Conservation (phyloP, 92 coral and sea anemone genomes). For the Metridium senile region DNA sequence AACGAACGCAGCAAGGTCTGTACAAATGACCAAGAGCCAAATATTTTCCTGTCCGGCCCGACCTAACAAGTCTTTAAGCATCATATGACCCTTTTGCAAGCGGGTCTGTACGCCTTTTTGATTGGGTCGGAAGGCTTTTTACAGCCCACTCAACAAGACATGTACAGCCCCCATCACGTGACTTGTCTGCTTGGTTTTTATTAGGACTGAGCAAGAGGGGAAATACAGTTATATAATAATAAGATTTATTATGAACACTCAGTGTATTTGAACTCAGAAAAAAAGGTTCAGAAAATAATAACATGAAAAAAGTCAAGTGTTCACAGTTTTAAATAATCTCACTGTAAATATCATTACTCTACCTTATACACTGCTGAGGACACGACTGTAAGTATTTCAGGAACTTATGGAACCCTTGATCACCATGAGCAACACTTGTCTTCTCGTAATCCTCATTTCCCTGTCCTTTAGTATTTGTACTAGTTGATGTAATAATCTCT, state of each 20-base stretch:
- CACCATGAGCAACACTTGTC: conserved; percentile 73
- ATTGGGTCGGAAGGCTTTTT: too few relatives aligned
- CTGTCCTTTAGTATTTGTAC: conserved; percentile 13
- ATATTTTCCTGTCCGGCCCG: too few relatives aligned
- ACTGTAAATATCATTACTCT: too few relatives aligned
- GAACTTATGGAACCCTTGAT: conserved; percentile 82
- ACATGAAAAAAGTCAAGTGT: not conserved
- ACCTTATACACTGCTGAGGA: conserved; percentile 91
- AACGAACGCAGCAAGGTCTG: too few relatives aligned
- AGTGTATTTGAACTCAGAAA: not conserved
- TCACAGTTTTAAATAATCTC: too few relatives aligned
- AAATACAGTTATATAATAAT: too few relatives aligned
- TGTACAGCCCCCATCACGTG: too few relatives aligned
- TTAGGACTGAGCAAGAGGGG: not conserved
- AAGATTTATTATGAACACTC: not conserved
- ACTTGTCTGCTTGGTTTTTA: not conserved
- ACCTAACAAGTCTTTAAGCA: too few relatives aligned
- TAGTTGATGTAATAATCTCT: conserved; percentile 4
- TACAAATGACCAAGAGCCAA: too few relatives aligned
- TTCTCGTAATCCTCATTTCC: conserved; percentile 72
- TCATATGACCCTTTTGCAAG: too few relatives aligned
- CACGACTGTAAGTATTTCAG: conserved; percentile 66
- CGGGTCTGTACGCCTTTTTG: too few relatives aligned
- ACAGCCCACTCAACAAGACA: too few relatives aligned
- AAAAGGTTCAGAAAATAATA: not conserved